Evolutionary conservation across 2,797 vertebrate species (phyloP).

Genomic region (Fistularia tabacaria): DNA sequence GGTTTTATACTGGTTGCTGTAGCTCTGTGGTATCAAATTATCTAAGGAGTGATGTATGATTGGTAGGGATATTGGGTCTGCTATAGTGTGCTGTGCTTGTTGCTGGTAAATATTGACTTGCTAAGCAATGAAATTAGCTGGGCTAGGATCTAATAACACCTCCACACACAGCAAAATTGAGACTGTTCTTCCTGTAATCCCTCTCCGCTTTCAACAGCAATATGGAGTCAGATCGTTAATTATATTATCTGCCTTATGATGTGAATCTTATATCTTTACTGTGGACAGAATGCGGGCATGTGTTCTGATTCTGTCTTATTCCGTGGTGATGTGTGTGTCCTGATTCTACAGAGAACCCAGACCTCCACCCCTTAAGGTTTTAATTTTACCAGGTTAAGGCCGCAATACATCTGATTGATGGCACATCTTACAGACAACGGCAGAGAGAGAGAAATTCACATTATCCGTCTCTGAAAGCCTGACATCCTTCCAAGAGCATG

Average conservation of each 20-base stretch:
- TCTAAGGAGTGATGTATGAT: constrained; percentile 25
- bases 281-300: constrained; percentile 51
- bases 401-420: constrained; percentile 70
- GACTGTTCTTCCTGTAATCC: constrained; percentile 70
- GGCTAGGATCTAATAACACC: constrained; percentile 70
- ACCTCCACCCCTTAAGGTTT: constrained; percentile 60
- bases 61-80: constrained; percentile 32
- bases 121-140: constrained; percentile 66
- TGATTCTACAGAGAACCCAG: constrained; percentile 47
- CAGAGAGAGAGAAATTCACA: constrained; percentile 77
- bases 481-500: constrained; percentile 71
- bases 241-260: constrained; percentile 43
- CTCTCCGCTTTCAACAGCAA: constrained; percentile 64
- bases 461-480: constrained; percentile 75
- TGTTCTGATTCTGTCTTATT: constrained; percentile 62
- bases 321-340: constrained; percentile 60
- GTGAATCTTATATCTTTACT: constrained; percentile 37
- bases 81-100: constrained; percentile 39
- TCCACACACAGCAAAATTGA: constrained; percentile 64
- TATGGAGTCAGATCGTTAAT: constrained; percentile 62
- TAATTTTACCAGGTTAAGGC: constrained; percentile 75
- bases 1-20: constrained; percentile 19
- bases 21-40: constrained; percentile 15
- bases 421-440: constrained; percentile 66
- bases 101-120: constrained; percentile 75